Base-by-base conservation (phyloP, 2,113 vertebrate species). In the Hirundichthys speculiger region DNA sequence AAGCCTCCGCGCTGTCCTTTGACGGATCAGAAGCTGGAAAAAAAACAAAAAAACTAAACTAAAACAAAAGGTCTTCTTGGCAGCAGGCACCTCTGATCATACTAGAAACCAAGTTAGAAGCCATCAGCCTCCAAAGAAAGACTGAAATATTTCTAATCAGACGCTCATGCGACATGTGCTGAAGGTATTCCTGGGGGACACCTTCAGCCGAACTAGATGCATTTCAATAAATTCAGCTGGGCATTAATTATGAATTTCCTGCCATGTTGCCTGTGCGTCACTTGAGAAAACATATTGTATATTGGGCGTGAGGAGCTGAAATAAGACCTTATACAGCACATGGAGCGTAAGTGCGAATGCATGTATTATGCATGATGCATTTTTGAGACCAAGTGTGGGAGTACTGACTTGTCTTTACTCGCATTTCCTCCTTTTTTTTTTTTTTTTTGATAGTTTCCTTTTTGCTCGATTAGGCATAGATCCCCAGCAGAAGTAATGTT, bases 221-320 rank as follows among this genome's bases (percentile, higher is more conserved):
- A 86, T 74, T 85, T 79, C 51, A 73, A 64, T 80, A 72, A 54
- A 83, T 84, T 70, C 73, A 78, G 67, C 67, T 42, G 21, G 69
- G 42, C 45, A 88, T 85, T 71, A 82, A 87, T 85, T 80, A 85
- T 90, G 60, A 86, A 86, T 75, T 57, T 69, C 71, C 63, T 79
- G 75, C 69, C 51, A 70, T 78, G 70, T 79, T 88, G 82, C 58
- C 66, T 74, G 55, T 81, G 54, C 81, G 79, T 84, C 69, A 62
- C 47, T 60, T 71, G 54, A 73, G 49, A 47, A 88, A 62, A 77
- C 42, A 16, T 42, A 60, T 61, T 71, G 58, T 39, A 59, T 16
- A 47, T 22, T 38, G 19, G 63, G 55, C 52, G 39, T 71, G 68
- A 1, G 5, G 60, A 52, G 67, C 62, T 2, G 52, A 55, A 64